Evolutionary conservation across 2,888 invertebrate genomes (phyloP).

Genomic region (Nymphalis urticae): DNA sequence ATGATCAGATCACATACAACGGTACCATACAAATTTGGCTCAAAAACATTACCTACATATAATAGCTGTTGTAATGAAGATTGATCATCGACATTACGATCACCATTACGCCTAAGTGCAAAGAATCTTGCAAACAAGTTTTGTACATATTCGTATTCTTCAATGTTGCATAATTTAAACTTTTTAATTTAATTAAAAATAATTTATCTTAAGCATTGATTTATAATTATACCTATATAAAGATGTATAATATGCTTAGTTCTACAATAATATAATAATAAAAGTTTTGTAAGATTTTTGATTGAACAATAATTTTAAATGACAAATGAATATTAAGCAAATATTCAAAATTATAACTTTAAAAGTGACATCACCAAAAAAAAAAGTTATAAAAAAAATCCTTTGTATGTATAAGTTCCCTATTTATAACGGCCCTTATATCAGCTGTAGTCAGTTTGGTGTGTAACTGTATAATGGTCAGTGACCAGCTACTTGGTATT

Average conservation of each 20-base stretch:
- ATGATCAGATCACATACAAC: constrained; percentile 25
- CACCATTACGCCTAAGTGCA: constrained; percentile 18
- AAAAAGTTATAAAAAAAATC: neutral
- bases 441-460: constrained; percentile 35
- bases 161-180: neutral
- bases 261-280: no score
- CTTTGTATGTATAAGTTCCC: constrained; percentile 1
- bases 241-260: no score
- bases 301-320: neutral
- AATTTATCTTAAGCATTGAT: no score
- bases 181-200: neutral
- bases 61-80: constrained; percentile 47
- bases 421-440: constrained; percentile 20
- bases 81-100: constrained; percentile 46
- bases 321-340: neutral
- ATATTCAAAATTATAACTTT: neutral
- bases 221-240: no score
- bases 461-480: constrained; percentile 50
- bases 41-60: constrained; percentile 35
- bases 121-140: constrained; percentile 7
- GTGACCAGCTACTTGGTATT: constrained; percentile 43
- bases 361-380: neutral
- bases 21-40: constrained; percentile 27
- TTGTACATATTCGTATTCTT: neutral
- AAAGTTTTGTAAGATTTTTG: no score